These are phyloP conservation scores for Gadopsis marmoratus DNA, from an alignment of 2,797 vertebrate genomes.

Conservation along the genomic window DNA sequence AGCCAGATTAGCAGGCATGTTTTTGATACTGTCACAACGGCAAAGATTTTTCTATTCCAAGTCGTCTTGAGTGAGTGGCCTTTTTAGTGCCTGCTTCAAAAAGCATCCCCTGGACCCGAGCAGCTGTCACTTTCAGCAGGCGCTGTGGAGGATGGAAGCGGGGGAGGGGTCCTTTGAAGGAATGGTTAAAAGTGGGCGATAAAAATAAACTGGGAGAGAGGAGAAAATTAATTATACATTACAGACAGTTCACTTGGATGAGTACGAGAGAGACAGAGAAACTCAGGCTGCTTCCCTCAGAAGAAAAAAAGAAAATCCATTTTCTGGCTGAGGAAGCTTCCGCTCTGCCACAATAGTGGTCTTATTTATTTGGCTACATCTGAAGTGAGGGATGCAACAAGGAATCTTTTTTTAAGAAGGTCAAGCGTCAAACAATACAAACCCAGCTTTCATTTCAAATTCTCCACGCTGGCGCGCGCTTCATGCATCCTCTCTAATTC, in stretches of 20 bases:
- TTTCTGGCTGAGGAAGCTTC: conserved; percentile 64
- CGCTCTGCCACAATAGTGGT: conserved; percentile 51
- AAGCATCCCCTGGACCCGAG: conserved; percentile 73
- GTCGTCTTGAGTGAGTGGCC: conserved; percentile 76
- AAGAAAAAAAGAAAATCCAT: conserved; percentile 47
- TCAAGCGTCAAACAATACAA: conserved; percentile 63
- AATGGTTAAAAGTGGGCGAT: conserved; percentile 83
- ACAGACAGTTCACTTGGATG: conserved; percentile 81
- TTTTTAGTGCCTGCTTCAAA: conserved; percentile 84
- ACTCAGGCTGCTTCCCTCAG: conserved; percentile 64
- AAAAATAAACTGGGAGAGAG: conserved; percentile 85
- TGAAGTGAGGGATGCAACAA: conserved; percentile 51
- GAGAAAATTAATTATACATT: conserved; percentile 87
- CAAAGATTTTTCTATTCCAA: conserved; percentile 70
- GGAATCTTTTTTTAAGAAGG: conserved; percentile 49
- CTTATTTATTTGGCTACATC: conserved; percentile 59
- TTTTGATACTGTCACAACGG: conserved; percentile 73
- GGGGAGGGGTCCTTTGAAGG: conserved; percentile 81
- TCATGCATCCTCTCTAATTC: conserved; percentile 38
- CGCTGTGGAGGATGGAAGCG: conserved; percentile 67
- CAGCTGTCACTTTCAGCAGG: conserved; percentile 82
- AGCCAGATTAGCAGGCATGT: conserved; percentile 70
- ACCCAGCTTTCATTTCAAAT: conserved; percentile 55
- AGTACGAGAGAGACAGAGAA: conserved; percentile 70
- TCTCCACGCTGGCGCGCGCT: conserved; percentile 22